Evolutionary conservation across 2,888 invertebrate genomes (phyloP), one percentile per base, ranked within the genome.

Genomic region (Tridacna gigas): DNA sequence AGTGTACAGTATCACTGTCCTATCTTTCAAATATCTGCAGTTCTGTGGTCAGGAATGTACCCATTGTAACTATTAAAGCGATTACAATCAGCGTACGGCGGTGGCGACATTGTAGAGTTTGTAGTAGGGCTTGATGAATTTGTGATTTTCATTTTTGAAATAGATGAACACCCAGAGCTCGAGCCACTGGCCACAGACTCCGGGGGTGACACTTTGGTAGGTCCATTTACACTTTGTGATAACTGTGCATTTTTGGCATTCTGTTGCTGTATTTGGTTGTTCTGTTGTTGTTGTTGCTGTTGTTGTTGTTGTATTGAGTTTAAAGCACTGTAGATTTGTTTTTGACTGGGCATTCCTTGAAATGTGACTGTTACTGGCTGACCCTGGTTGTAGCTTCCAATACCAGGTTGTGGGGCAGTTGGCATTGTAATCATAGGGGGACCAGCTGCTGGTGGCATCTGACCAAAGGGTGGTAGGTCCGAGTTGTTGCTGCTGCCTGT

Each of bases 151-250:
- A 80, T 79, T 77, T 90, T 90, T 65, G 84, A 81, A 26, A 83
- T 76, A 0, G 89, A 88, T 15, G 89, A 89, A 45, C 89, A 89
- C 22, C 89, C 89, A 25, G 91, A 91, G 86, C 93, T 94, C 48
- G 94, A 93, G 77, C 92, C 91, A 88, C 93, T 94, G 65, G 93
- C 91, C 22, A 93, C 90, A 22, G 93, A 94, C 25, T 92, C 93
- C 11, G 94, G 93, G 37, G 94, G 93, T 0, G 93, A 93, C 9
- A 91, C 89, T 87, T 92, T 92, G 61, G 79, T 71, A 83, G 90
- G 91, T 83, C 91, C 89, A 79, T 89, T 89, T 11, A 80, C 82
- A 74, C 81, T 83, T 78, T 76, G 82, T 76, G 74, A 76, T 75
- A 82, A 77, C 83, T 87, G 86, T 74, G 82, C 66, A 77, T 88